These are phyloP conservation scores for Drosophila subquinaria DNA, from an alignment of 2,888 invertebrate genomes.

Conservation along the genomic window DNA sequence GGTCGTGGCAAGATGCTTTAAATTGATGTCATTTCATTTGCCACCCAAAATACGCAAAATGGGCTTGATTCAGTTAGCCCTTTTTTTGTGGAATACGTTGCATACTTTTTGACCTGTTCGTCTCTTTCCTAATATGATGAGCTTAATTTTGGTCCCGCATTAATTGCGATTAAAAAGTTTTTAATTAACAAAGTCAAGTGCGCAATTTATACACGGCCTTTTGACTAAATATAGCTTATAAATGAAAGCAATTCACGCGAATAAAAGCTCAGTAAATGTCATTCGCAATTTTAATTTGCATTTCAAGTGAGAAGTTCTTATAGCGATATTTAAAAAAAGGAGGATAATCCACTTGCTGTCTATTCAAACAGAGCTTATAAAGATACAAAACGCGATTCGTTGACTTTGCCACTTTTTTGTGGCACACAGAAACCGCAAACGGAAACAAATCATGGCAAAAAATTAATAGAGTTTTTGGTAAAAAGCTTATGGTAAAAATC, in stretches of 20 bases:
- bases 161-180: conserved; percentile 56
- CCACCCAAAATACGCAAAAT: conserved; percentile 4
- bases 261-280: not conserved
- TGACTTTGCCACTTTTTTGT: conserved; percentile 14
- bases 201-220: not conserved
- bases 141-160: conserved; percentile 35
- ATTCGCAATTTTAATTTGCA: not conserved
- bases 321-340: not conserved
- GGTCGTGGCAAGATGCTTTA: conserved; percentile 45
- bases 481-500: not conserved
- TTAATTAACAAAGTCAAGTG: conserved; percentile 54
- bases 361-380: not conserved
- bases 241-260: not conserved
- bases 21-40: conserved; percentile 68
- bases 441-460: conserved; percentile 13
- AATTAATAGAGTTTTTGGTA: not conserved
- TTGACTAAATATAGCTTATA: not conserved
- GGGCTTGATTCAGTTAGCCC: conserved; percentile 37
- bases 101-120: conserved; percentile 31
- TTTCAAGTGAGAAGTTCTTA: not conserved
- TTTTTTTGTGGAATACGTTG: conserved; percentile 28
- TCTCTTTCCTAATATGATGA: conserved; percentile 18
- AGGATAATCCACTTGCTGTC: not conserved
- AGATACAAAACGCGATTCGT: conserved; percentile 2
- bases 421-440: conserved; percentile 9